phyloP scores from a whole-genome alignment of 2,888 invertebrate genomes.

The Podabrus alpinus region DNA sequence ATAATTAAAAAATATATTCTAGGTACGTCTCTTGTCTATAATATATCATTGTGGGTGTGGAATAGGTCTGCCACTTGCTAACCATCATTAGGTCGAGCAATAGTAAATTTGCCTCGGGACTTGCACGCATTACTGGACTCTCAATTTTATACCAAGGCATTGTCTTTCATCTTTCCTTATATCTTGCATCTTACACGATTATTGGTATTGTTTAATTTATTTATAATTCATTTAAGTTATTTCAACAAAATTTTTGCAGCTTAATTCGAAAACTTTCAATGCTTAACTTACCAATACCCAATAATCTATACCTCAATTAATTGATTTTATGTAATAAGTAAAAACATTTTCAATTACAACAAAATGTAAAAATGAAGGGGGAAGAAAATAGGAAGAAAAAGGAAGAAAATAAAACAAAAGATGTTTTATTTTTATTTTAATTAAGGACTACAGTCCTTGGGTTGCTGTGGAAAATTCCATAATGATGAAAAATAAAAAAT shows the following conservation, averaged over 20 bases:
- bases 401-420: too few species aligned
- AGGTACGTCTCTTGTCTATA: conserved; percentile 29
- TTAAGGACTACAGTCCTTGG: too few species aligned
- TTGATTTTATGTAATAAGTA: background rate
- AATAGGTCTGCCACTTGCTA: conserved; percentile 32
- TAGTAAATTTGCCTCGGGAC: conserved; percentile 37
- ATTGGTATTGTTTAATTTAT: conserved; percentile 16
- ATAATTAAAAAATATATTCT: conserved; percentile 1
- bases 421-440: too few species aligned
- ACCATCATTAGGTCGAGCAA: conserved; percentile 37
- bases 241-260: background rate
- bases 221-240: background rate
- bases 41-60: conserved; percentile 37
- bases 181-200: conserved; percentile 26
- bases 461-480: too few species aligned
- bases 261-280: background rate
- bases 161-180: conserved; percentile 34
- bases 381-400: too few species aligned
- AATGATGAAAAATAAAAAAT: too few species aligned
- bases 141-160: conserved; percentile 32
- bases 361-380: too few species aligned
- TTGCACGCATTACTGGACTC: conserved; percentile 38
- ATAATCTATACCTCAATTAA: too few species aligned
- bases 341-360: too few species aligned
- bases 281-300: background rate